phyloP scores from a whole-genome alignment of 2,888 invertebrate species.

The Hyppa rectilinea region DNA sequence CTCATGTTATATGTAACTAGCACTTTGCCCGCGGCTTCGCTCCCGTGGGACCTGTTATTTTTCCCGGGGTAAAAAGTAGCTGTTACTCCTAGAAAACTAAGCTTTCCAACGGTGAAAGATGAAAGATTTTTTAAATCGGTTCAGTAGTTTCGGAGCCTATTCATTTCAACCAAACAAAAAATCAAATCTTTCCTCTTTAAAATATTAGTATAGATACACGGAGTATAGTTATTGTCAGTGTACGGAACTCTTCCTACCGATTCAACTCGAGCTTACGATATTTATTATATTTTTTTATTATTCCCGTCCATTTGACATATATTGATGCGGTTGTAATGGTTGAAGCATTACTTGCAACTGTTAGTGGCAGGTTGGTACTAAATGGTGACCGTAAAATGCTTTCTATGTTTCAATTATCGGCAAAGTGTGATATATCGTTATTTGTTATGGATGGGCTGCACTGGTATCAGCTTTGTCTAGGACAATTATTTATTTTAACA shows the following conservation, averaged over 20 bases:
- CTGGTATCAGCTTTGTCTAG: slow-evolving; percentile 37
- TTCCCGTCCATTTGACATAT: slow-evolving; percentile 82
- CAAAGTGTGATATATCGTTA: slow-evolving; percentile 80
- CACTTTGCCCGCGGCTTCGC: too few species aligned
- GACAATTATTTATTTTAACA: slow-evolving; percentile 19
- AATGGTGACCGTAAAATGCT: slow-evolving; percentile 79
- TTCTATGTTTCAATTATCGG: slow-evolving; percentile 82
- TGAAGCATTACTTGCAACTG: slow-evolving; percentile 73
- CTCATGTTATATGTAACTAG: too few species aligned
- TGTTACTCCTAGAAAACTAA: too few species aligned
- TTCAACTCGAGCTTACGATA: slow-evolving; percentile 19
- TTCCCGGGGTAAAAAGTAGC: too few species aligned
- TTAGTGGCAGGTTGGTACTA: slow-evolving; percentile 68
- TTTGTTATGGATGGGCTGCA: slow-evolving; percentile 65
- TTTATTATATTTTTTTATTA: slow-evolving; percentile 68
- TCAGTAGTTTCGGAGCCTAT: too few species aligned
- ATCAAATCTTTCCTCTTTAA: too few species aligned
- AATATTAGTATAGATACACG: too few species aligned
- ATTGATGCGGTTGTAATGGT: slow-evolving; percentile 75
- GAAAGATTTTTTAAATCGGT: too few species aligned
- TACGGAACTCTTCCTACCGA: slow-evolving; percentile 58
- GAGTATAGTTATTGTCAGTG: too few species aligned
- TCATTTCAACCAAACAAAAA: too few species aligned
- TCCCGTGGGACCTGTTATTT: too few species aligned
- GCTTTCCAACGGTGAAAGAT: too few species aligned